These are phyloP conservation scores for Rhinichthys klamathensis DNA, from an alignment of 2,113 vertebrate species.

Conservation along the genomic window DNA sequence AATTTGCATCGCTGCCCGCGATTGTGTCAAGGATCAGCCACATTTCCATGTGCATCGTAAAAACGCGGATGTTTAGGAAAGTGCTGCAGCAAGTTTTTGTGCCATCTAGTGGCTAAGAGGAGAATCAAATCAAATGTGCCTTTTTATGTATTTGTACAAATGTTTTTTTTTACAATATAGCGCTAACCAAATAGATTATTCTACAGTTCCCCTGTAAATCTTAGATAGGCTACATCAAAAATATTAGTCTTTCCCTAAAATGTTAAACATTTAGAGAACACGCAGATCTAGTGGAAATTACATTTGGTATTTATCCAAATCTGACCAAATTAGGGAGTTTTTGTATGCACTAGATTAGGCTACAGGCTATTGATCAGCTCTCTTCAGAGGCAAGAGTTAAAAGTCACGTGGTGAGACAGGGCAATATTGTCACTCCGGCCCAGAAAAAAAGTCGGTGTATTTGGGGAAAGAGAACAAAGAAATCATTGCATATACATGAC, in stretches of 20 bases:
- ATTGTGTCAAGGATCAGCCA: no score
- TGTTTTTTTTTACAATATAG: no score
- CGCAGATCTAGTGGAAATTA: neutral
- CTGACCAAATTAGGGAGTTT: neutral
- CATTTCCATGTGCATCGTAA: no score
- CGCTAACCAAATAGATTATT: no score
- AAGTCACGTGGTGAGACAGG: constrained; percentile 70
- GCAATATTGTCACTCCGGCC: constrained; percentile 73
- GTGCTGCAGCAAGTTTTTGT: no score
- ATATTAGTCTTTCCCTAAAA: neutral
- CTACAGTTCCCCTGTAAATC: no score
- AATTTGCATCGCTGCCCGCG: no score
- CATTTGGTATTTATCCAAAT: neutral
- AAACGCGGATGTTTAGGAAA: no score
- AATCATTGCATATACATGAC: constrained; percentile 76
- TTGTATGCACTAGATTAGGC: neutral
- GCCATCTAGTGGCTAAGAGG: no score
- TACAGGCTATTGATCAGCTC: neutral
- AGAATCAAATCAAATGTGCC: no score
- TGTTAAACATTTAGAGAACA: neutral
- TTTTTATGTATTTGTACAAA: no score
- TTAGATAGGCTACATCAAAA: neutral
- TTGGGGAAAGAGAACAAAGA: constrained; percentile 77
- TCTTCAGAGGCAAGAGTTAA: constrained; percentile 63
- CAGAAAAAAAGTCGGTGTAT: constrained; percentile 54